phyloP scores from a whole-genome alignment of 2,797 vertebrate genomes.

The Neomorphus geoffroyi region DNA sequence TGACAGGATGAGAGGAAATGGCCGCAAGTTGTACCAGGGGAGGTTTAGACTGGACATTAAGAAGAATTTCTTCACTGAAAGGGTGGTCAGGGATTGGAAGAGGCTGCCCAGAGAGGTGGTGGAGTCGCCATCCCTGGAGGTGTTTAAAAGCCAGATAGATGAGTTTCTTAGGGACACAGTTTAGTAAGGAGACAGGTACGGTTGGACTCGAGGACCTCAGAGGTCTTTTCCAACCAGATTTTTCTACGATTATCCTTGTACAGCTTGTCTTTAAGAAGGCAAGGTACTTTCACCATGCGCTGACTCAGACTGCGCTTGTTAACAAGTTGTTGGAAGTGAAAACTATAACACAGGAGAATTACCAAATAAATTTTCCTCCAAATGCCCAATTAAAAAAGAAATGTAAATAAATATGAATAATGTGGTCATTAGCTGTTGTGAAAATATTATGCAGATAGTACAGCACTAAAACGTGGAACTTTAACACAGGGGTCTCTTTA shows the following conservation, averaged over 20 bases:
- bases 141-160: too few species aligned
- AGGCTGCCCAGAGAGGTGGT: too few species aligned
- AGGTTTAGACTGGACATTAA: too few species aligned
- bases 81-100: too few species aligned
- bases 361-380: constrained; percentile 42
- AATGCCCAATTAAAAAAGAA: constrained; percentile 64
- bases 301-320: background rate
- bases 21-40: too few species aligned
- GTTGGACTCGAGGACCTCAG: too few species aligned
- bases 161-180: too few species aligned
- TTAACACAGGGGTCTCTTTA: background rate
- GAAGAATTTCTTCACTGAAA: too few species aligned
- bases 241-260: constrained; percentile 33
- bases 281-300: background rate
- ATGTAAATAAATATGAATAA: constrained; percentile 69
- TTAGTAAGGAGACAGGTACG: too few species aligned
- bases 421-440: constrained; percentile 33
- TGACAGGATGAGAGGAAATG: too few species aligned
- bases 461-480: background rate
- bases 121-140: too few species aligned
- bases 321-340: constrained; percentile 35
- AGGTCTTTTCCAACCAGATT: too few species aligned
- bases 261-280: constrained; percentile 28
- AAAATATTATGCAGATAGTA: constrained; percentile 25
- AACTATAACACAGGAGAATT: background rate